Evolutionary conservation across 2,888 invertebrate species (phyloP), one percentile per base, ranked within the genome.

Genomic region (Mylabris sibirica): DNA sequence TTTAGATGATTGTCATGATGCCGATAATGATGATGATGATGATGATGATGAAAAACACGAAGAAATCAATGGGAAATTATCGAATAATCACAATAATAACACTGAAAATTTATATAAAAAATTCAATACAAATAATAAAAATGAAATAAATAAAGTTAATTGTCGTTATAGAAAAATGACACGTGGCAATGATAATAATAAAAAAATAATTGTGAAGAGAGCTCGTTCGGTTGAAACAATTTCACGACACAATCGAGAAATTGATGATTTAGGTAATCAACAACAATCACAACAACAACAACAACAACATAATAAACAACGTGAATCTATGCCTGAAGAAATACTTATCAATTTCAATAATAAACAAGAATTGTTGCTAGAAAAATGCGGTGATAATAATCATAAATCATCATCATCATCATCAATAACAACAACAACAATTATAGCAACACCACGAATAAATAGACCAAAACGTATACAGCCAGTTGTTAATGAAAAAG

Each of bases 191-290:
- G 90, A 90, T 76, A 89, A 30, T 3, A 30, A 30, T 30, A 30
- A 30, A 30, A 30, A 90, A 63, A 90, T 49, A 9, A 24, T 57
- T 22, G 24, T 95, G 82, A 95, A 95, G 84, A 89, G 96, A 68
- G 95, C 96, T 4, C 89, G 95, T 53, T 95, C 95, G 65, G 95
- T 96, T 62, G 96, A 96, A 84, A 91, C 94, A 3, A 88, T 95
- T 69, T 89, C 93, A 78, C 89, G 92, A 73, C 90, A 90, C 75
- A 90, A 90, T 30, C 30, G 8, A 6, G 30, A 30, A 76, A 77
- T 75, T 57, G 72, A 76, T 41, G 61, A 68, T 4, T 63, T 64
- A 30, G 30, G 63, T 11, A 68, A 69, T 63, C 59, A 74, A 41
- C 67, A 74, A 63, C 67, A 69, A 59, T n/a, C 74, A 74, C 57